Evolutionary conservation across 2,113 vertebrate genomes (phyloP), one percentile per base, ranked within the genome.

Genomic region (Hippolais icterina): DNA sequence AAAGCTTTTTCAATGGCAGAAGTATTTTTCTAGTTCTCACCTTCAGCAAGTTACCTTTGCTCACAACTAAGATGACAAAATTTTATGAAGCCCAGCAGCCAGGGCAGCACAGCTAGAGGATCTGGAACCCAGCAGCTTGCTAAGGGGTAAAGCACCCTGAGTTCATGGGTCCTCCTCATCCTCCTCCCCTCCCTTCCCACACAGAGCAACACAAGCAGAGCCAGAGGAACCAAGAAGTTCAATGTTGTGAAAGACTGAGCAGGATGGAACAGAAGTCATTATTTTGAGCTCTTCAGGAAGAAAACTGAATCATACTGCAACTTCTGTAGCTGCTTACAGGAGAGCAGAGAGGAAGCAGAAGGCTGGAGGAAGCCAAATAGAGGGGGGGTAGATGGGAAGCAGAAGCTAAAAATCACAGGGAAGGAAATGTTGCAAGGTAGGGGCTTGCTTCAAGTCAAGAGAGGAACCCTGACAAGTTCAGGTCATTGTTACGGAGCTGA

Each of bases 201-300:
- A n/a, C 70, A 46, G 2, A 25, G 19, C 31, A 83, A 63, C 46
- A 59, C 28, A 14, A 57, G 25, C 68, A 83, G 75, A 50, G 68
- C 20, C 86, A 61, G 23, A 63, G 63, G 41, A 93, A 78, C 50
- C 42, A 49, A 64, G 21, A 64, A 70, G 14, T 8, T 59, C 25
- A 44, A 37, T 2, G 29, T 78, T 83, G 83, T 70, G 76, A 83
- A 93, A 95, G 80, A 50, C n/a, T 44, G 23, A 70, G 54, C 46
- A 92, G 79, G 64, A 74, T 83, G 84, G 65, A 70, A 1, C 66
- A 93, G 31, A 88, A 89, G 33, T 68, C 21, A 29, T 82, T 94
- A 91, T 88, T 96, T 65, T 83, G 66, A 90, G 90, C 71, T 70
- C 66, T 70, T 86, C 82, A 94, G 78, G 84, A 95, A 89, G 75